A percentile compares a stretch with the other conserved stretches of the same genome.
phyloP scores from a whole-genome alignment of 2,797 vertebrate species.

The Pipistrellus kuhlii region DNA sequence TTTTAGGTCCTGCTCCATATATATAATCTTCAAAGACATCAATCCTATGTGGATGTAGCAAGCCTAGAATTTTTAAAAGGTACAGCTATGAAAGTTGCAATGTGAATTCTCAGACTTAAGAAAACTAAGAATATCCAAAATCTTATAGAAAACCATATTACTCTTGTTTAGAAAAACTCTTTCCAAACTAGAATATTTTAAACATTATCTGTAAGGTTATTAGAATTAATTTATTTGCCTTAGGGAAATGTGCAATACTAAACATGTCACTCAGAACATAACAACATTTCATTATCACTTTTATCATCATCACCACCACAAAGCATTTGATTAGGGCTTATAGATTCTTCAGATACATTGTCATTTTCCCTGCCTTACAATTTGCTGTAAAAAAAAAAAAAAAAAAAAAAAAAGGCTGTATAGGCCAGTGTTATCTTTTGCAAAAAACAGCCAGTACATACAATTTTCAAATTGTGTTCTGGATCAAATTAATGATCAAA shows the following conservation, averaged over 20 bases:
- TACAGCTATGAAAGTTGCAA: background rate
- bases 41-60: constrained; percentile 96
- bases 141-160: background rate
- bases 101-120: background rate
- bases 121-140: background rate
- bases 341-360: background rate
- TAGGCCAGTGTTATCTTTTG: background rate
- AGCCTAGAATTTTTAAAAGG: constrained; percentile 88
- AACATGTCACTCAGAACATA: background rate
- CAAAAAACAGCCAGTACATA: background rate
- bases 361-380: background rate
- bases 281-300: background rate
- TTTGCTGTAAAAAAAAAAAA: constrained; percentile 31
- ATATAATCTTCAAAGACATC: constrained; percentile 98
- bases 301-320: background rate
- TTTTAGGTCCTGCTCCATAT: constrained; percentile 96
- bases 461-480: constrained; percentile 14
- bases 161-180: background rate
- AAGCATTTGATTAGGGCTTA: background rate
- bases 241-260: background rate
- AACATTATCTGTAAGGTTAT: constrained; percentile 5
- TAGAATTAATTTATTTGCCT: background rate
- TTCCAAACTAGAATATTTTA: background rate
- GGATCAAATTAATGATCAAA: constrained; percentile 31
- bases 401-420: background rate